Percentiles rank a stretch among this genome's conserved stretches.
These are phyloP conservation scores for Tetramorium alpestre DNA, from an alignment of 1,140 invertebrate species.

Conservation along the genomic window DNA sequence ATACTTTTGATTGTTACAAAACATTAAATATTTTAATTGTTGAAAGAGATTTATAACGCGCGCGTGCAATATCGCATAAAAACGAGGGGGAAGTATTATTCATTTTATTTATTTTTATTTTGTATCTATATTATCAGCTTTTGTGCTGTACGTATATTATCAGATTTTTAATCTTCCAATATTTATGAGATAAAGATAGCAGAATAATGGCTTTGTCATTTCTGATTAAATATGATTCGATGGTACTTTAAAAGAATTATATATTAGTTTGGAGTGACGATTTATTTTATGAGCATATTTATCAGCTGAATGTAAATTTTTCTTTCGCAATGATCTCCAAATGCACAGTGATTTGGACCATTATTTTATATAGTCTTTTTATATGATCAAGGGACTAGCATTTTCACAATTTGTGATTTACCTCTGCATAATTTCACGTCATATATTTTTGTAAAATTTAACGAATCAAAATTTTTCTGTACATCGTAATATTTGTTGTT, in stretches of 20 bases:
- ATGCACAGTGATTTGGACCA: not conserved
- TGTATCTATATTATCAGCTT: not conserved
- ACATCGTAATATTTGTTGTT: not conserved
- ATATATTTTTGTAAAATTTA: conserved; percentile 29
- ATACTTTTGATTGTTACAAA: not conserved
- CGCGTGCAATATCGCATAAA: not conserved
- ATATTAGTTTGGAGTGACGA: not conserved
- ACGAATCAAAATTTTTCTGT: not conserved
- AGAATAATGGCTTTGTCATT: conserved; percentile 17
- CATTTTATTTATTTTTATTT: conserved; percentile 10
- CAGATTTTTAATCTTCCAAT: conserved; percentile 3
- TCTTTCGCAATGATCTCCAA: not conserved
- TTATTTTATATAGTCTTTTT: not conserved
- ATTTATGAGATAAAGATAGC: conserved; percentile 17
- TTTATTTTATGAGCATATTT: conserved; percentile 17
- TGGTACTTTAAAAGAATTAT: not conserved
- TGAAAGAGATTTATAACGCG: not conserved
- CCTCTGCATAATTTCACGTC: not conserved
- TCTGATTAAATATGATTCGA: not conserved
- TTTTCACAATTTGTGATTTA: not conserved
- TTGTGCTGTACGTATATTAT: not conserved
- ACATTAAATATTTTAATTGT: not conserved
- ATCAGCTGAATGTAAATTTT: conserved; percentile 6
- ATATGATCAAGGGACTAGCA: not conserved
- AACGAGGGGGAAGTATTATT: not conserved